Conservation (phyloP, 2,113 vertebrate species). For the Helogale parvula region DNA sequence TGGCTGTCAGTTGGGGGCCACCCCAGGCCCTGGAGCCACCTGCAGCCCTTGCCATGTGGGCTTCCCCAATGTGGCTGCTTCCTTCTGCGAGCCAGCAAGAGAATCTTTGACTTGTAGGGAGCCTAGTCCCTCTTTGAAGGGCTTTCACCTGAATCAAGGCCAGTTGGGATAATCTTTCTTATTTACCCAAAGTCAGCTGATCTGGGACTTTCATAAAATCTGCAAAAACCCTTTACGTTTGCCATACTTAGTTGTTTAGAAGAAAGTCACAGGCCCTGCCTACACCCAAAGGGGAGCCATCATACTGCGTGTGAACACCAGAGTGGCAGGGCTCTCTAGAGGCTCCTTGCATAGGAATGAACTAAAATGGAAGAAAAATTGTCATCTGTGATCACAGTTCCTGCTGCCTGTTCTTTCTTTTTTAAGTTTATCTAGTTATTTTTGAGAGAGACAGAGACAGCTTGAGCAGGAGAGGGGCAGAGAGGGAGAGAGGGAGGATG, state of each 20-base stretch:
- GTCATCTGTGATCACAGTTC: conserved; percentile 13
- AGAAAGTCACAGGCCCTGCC: neutral
- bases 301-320: no score
- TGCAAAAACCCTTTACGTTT: neutral
- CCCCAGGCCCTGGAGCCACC: neutral
- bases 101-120: neutral
- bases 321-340: neutral
- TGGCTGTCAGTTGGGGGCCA: neutral
- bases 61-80: neutral
- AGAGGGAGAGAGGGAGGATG: no score
- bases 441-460: no score
- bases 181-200: neutral
- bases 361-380: neutral
- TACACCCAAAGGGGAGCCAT: neutral
- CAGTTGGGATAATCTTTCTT: neutral
- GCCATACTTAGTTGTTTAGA: neutral
- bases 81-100: neutral
- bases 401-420: neutral
- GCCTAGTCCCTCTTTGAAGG: neutral
- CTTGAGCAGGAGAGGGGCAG: no score
- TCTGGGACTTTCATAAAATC: neutral
- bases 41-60: no score
- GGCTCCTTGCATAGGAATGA: neutral
- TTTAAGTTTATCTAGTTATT: no score
- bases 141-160: neutral